These are phyloP conservation scores for Mimachlamys varia DNA, from an alignment of 2,888 invertebrate genomes.

Conservation along the genomic window DNA sequence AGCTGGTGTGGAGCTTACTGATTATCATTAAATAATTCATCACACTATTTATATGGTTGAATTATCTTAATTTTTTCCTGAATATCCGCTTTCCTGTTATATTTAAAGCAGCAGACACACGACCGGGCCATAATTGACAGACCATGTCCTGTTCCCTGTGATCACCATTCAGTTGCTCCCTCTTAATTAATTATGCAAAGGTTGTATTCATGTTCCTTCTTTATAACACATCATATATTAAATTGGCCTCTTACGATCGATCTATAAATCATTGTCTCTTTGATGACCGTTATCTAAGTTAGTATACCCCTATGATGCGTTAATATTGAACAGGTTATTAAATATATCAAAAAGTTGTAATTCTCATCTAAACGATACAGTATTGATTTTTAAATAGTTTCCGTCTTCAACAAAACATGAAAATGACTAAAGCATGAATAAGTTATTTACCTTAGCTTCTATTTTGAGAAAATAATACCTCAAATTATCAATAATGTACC, in stretches of 20 bases:
- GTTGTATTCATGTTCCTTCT: neutral
- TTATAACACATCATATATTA: neutral
- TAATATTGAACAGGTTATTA: neutral
- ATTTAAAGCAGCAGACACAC: neutral
- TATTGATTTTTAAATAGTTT: neutral
- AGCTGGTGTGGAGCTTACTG: too few relatives aligned
- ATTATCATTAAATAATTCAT: too few relatives aligned
- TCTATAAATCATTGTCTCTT: neutral
- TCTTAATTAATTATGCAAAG: neutral
- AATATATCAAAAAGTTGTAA: neutral
- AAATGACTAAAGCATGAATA: constrained; percentile 17
- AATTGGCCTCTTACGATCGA: neutral
- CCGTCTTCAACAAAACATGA: neutral
- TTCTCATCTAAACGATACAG: neutral
- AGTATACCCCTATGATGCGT: neutral
- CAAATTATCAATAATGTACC: neutral
- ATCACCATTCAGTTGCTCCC: neutral
- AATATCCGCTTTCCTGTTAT: too few relatives aligned
- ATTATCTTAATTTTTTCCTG: too few relatives aligned
- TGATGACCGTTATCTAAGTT: constrained; percentile 3
- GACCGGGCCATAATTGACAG: neutral
- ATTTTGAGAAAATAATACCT: neutral
- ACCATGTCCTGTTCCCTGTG: neutral
- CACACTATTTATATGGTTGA: too few relatives aligned
- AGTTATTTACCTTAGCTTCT: neutral